Evolutionary conservation across 1,140 invertebrate genomes (phyloP), one percentile per base, ranked within the genome.

Genomic region (Parapsyche elsis): DNA sequence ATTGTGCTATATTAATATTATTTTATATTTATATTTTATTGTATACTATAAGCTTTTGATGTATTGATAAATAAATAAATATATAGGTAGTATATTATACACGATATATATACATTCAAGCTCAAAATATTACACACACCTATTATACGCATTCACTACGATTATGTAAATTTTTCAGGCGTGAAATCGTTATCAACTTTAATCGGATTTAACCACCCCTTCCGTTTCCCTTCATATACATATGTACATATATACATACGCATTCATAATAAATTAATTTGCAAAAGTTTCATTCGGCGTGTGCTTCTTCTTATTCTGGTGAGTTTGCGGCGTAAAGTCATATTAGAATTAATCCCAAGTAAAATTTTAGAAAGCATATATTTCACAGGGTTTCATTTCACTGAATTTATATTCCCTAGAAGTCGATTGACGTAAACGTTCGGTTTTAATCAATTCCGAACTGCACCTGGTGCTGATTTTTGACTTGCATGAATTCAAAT

Each of bases 81-180:
- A 46, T 46, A 46, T 46, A 46, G 5, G 12, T 46, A 46, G n/a
- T n/a, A n/a, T n/a, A 38, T 4, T 53, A 53, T 53, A 12, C 16
- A 53, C 12, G 30, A 12, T 53, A 53, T 53, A 53, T 53, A 12
- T 53, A 53, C 12, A 53, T 67, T 67, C 10, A 21, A 67, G 19
- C 5, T 7, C 16, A 61, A 46, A 21, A 61, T 61, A 61, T 61
- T 16, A 9, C 16, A 61, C 16, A 61, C 12, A 16, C 16, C 16
- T 9, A 61, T 9, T 21, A 16, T 67, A 12, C 24, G 64, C 21
- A 67, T 67, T 10, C 26, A n/a, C 7, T 67, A 30, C 23, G 24
- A 67, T 67, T 67, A 67, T 67, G 64, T 23, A 67, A 67, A 67
- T 67, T 67, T 67, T 67, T 67, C 21, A n/a, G 24, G 64, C 64